Conservation (phyloP, 2,797 vertebrate genomes). For the Podarcis siculus region DNA sequence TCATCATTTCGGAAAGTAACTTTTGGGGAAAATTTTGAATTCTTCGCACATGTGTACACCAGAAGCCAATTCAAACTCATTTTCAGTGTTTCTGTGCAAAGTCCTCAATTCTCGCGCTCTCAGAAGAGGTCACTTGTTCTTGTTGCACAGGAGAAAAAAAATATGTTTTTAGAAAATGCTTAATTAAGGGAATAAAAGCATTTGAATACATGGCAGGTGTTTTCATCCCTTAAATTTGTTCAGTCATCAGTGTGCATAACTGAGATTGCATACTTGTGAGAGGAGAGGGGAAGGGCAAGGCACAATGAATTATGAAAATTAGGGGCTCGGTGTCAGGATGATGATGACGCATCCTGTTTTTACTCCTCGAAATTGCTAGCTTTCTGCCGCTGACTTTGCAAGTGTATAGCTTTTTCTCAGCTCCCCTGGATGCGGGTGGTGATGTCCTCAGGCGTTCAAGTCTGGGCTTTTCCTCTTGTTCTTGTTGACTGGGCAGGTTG, state of each 20-base stretch:
- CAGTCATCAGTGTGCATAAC: slow-evolving; percentile 1
- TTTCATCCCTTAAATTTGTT: neutral
- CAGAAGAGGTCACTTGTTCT: neutral
- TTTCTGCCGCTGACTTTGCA: neutral
- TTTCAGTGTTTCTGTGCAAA: neutral
- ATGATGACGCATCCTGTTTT: neutral
- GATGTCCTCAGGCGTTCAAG: neutral
- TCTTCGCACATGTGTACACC: neutral
- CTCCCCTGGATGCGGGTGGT: neutral
- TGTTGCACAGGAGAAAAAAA: neutral
- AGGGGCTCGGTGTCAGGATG: neutral
- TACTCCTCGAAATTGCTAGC: neutral
- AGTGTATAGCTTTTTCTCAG: neutral
- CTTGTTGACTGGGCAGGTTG: neutral
- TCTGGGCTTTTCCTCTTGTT: neutral
- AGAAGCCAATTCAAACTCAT: neutral
- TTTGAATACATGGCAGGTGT: neutral
- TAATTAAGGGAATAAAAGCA: neutral
- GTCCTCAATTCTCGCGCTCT: neutral
- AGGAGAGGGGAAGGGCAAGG: neutral
- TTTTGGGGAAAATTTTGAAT: neutral
- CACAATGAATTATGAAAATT: slow-evolving; percentile 1
- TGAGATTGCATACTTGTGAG: neutral
- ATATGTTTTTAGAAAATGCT: neutral
- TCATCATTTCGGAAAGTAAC: too few relatives aligned